A percentile compares a stretch with the other conserved stretches of the same genome.
Evolutionary conservation across 2,797 vertebrate genomes (phyloP).

Genomic region (Neosilurus hyrtlii): DNA sequence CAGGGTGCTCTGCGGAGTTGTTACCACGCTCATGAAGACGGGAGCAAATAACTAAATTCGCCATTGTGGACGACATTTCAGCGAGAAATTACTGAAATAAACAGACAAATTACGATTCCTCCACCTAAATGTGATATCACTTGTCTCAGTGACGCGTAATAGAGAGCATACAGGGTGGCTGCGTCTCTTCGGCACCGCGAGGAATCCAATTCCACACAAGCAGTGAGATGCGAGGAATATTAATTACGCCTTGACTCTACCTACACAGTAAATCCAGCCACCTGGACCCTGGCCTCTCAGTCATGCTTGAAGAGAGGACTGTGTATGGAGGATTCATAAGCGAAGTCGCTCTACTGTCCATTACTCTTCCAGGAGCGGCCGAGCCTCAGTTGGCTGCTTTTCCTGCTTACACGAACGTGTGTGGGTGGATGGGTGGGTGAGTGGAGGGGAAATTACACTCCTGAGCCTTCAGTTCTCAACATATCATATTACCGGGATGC

Average conservation of each 20-base stretch:
- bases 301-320: conserved; percentile 46
- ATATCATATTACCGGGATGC: conserved; percentile 54
- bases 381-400: conserved; percentile 55
- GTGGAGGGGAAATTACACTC: conserved; percentile 54
- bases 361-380: conserved; percentile 60
- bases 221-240: conserved; percentile 65
- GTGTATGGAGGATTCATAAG: conserved; percentile 57
- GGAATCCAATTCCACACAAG: conserved; percentile 55
- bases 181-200: background rate
- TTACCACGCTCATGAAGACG: conserved; percentile 38
- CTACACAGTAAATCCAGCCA: conserved; percentile 62
- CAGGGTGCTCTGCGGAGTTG: conserved; percentile 29
- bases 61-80: conserved; percentile 13
- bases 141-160: conserved; percentile 56
- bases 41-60: conserved; percentile 50
- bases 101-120: conserved; percentile 44
- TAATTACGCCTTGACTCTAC: conserved; percentile 61
- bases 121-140: conserved; percentile 39
- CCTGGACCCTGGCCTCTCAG: conserved; percentile 55
- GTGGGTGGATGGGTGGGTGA: background rate
- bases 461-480: conserved; percentile 51
- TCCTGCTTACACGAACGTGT: conserved; percentile 36
- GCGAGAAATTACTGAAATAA: conserved; percentile 26
- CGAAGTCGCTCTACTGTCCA: conserved; percentile 58
- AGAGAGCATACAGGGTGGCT: conserved; percentile 31